A percentile compares a stretch with the other conserved stretches of the same genome.
Conservation (phyloP, 1,140 invertebrate species). For the Lepidostoma basale region DNA sequence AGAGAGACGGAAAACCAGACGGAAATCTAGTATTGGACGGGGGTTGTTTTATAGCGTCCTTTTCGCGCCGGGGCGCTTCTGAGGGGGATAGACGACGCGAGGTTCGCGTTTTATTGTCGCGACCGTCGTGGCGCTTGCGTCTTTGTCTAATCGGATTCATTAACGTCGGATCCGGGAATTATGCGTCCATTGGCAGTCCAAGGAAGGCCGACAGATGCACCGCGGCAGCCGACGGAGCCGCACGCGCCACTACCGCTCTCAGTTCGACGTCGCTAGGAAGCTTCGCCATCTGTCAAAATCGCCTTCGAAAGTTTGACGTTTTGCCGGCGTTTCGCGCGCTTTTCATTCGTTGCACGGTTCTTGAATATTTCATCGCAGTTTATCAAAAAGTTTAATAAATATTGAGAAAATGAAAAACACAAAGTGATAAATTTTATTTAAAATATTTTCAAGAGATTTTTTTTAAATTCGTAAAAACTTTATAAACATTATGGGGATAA, state of each 20-base stretch:
- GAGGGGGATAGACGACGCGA: constrained; percentile 37
- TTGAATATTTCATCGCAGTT: neutral
- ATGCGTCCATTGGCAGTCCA: constrained; percentile 61
- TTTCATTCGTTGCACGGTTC: neutral
- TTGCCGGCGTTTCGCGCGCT: constrained; percentile 31
- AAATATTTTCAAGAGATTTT: neutral
- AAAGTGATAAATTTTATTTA: neutral
- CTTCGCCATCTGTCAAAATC: constrained; percentile 29
- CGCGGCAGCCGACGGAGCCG: constrained; percentile 41
- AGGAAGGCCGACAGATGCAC: constrained; percentile 37
- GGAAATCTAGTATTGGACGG: constrained; percentile 17
- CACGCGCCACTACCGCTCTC: constrained; percentile 20
- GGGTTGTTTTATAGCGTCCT: constrained; percentile 7
- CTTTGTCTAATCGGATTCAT: constrained; percentile 65
- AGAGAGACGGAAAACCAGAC: constrained; percentile 33
- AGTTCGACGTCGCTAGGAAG: neutral
- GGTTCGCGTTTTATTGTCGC: constrained; percentile 47
- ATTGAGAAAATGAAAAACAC: neutral
- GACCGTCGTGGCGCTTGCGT: constrained; percentile 54
- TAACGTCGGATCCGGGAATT: constrained; percentile 61
- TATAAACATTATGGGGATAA: too few relatives aligned
- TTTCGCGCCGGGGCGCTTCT: neutral
- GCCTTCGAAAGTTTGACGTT: constrained; percentile 27
- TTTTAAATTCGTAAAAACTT: too few relatives aligned
- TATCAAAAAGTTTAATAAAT: neutral